Base-by-base conservation (phyloP, 2,888 invertebrate species). In the Lingula anatina region DNA sequence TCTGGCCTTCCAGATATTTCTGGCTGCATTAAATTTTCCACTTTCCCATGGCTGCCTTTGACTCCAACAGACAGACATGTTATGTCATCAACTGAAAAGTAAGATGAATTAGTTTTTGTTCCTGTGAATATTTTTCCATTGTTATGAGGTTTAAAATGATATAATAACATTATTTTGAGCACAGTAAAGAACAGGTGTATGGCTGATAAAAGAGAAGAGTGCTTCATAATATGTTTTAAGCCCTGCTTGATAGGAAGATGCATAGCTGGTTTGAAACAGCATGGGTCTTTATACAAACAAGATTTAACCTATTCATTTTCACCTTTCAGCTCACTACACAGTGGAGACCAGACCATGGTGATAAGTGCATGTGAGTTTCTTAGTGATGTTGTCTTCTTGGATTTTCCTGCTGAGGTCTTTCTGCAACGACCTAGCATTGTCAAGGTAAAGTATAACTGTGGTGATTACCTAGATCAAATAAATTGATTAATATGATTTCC, bases 371-470 rank as follows among this genome's bases (percentile, higher is more conserved):
- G 86, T 70, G 84, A 86, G 61, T 89, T 89, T 73, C 85, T 90
- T 50, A 81, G 83, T 51, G 86, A 89, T 70, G 86, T 89, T 25
- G 83, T 89, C 62, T 77, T 89, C 40, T 83, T 86, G 65, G 90
- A 90, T 76, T 90, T 89, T 75, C 88, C 89, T 28, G 83, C 87
- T 18, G 89, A 90, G 78, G 83, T 89, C 56, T 89, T 90, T 73
- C 79, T 90, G 25, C 89, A 90, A 67, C 80, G 87, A 60, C 87
- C 88, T 40, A 76, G 80, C 41, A 86, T 88, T 60, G 73, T 87
- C 5, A 71, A 74, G 67, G 75, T 75, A 50, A 36, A n/a, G 5
- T 47, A 18, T 24, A 4, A 15, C 5, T 4, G 18, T 31, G 31
- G 31, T 15, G 31, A 31, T 15, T 12, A n/a, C n/a, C n/a, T n/a